A percentile compares a stretch with the other conserved stretches of the same genome.
phyloP scores from a whole-genome alignment of 2,113 vertebrate species.

The Nasalis larvatus region DNA sequence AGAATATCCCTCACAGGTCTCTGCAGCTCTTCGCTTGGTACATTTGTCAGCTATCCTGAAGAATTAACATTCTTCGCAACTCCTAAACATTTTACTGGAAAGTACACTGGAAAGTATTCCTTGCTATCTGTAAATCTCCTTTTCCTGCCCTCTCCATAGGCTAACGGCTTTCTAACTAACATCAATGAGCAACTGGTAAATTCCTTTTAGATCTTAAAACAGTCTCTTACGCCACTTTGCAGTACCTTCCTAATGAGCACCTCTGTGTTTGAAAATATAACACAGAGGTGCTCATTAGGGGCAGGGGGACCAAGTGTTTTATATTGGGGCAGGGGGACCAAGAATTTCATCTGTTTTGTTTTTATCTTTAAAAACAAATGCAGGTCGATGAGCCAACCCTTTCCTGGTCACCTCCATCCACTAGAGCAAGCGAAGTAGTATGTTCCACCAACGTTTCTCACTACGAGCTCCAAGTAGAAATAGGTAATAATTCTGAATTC shows the following conservation, averaged over 20 bases:
- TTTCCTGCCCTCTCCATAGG: background rate
- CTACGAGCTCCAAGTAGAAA: slow-evolving; percentile 95
- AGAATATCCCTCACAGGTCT: background rate
- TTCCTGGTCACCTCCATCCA: slow-evolving; percentile 84
- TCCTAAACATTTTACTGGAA: slow-evolving; percentile 1
- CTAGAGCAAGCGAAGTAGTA: slow-evolving; percentile 84
- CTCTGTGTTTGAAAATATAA: background rate
- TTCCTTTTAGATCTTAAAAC: slow-evolving; percentile 13
- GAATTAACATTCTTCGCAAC: background rate
- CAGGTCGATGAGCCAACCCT: slow-evolving; percentile 89
- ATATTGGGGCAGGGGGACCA: background rate
- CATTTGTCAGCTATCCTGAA: background rate
- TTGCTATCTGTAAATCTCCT: background rate
- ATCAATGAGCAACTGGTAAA: background rate
- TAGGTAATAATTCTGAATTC: slow-evolving; percentile 87
- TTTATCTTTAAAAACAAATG: slow-evolving; percentile 39
- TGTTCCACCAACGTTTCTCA: slow-evolving; percentile 89
- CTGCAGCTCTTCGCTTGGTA: background rate
- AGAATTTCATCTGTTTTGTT: slow-evolving; percentile 39
- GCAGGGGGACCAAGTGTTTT: background rate
- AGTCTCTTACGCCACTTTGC: background rate
- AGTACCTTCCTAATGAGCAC: background rate
- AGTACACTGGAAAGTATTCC: background rate
- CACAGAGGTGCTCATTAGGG: background rate
- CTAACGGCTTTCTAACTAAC: background rate